These are phyloP conservation scores for Nasonia vitripennis DNA, from an alignment of 1,140 invertebrate species.

Conservation along the genomic window DNA sequence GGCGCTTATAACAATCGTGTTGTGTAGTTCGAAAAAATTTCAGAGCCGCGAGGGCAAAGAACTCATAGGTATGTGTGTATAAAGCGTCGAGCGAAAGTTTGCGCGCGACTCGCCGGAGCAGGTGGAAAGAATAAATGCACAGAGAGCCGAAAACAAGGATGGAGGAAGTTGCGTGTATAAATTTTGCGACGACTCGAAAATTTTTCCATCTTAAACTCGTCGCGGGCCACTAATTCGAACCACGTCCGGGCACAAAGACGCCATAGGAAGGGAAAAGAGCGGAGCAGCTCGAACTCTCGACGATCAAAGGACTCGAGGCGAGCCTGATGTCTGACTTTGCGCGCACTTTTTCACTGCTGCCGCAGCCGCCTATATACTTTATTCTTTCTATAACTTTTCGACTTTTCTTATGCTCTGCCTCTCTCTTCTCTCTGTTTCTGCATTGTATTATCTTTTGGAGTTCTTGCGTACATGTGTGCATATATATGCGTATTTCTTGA, in stretches of 20 bases:
- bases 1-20: too few species aligned
- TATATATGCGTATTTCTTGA: background rate
- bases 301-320: background rate
- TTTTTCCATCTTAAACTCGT: background rate
- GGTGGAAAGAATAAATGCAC: background rate
- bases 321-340: background rate
- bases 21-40: too few species aligned
- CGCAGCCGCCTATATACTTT: background rate
- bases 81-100: background rate
- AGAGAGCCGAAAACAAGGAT: background rate
- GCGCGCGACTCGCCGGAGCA: background rate
- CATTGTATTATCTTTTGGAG: slow-evolving; percentile 2
- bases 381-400: background rate
- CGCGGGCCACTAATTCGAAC: background rate
- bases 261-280: background rate
- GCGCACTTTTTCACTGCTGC: background rate
- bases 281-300: background rate
- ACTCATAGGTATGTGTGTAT: background rate
- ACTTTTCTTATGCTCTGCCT: background rate
- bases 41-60: background rate
- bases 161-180: background rate
- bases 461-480: background rate
- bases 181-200: background rate
- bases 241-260: background rate
- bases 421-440: background rate